phyloP scores from a whole-genome alignment of 2,113 vertebrate species.

The Callorhinus ursinus region DNA sequence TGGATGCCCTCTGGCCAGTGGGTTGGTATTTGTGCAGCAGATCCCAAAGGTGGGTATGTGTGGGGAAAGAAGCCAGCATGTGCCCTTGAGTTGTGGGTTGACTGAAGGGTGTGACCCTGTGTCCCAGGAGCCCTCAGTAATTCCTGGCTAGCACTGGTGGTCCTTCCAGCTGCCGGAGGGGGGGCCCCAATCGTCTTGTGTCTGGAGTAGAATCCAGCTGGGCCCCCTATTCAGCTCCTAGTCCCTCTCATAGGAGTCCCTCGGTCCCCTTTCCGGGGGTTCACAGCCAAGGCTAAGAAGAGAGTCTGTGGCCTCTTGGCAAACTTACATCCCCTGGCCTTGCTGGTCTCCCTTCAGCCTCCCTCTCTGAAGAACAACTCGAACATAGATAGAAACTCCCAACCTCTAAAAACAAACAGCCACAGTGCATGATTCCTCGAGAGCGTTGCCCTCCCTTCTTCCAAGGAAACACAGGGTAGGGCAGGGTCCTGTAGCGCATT shows the following conservation, averaged over 20 bases:
- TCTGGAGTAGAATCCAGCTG: neutral
- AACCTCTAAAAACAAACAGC: neutral
- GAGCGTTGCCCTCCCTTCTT: neutral
- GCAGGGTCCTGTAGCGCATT: accelerated
- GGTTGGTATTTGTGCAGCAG: neutral
- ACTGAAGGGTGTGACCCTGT: neutral
- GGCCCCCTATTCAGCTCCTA: neutral
- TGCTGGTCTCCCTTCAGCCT: neutral
- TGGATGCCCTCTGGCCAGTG: too few species aligned
- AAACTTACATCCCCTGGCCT: neutral
- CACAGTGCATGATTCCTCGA: accelerated
- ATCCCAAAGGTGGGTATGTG: neutral
- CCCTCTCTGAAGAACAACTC: neutral
- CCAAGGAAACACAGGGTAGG: neutral
- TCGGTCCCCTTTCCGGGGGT: neutral
- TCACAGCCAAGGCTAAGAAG: neutral
- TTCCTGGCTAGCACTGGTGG: neutral
- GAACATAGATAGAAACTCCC: neutral
- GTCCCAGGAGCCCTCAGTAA: neutral
- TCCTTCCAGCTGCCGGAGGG: neutral
- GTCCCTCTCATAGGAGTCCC: neutral
- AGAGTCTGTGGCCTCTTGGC: neutral
- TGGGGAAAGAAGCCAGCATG: neutral
- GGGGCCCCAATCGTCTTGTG: neutral
- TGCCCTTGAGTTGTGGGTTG: neutral